Conservation (phyloP, 2,113 vertebrate species). For the Phoenicopterus ruber region DNA sequence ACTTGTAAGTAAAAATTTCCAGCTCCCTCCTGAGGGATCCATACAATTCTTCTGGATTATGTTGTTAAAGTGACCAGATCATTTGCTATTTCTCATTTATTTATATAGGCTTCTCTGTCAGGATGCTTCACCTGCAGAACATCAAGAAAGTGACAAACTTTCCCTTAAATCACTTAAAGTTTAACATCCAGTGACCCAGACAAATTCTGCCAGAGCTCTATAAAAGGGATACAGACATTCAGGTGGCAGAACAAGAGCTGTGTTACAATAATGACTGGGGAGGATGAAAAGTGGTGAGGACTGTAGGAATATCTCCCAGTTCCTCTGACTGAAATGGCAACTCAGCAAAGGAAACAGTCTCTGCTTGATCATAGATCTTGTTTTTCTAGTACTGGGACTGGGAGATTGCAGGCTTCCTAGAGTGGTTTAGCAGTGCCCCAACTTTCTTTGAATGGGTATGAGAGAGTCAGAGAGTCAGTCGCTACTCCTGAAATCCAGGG, state of each 20-base stretch:
- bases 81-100: neutral
- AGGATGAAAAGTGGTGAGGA: neutral
- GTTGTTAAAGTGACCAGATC: neutral
- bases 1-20: neutral
- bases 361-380: neutral
- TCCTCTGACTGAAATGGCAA: neutral
- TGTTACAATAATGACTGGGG: neutral
- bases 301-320: neutral
- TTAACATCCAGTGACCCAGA: neutral
- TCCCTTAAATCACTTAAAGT: neutral
- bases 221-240: neutral
- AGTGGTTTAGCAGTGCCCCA: neutral
- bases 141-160: neutral
- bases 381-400: neutral
- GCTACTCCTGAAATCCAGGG: neutral
- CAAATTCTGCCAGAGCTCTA: neutral
- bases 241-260: neutral
- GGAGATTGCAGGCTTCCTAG: neutral
- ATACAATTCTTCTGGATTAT: neutral
- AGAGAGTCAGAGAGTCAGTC: neutral
- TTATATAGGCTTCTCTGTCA: neutral
- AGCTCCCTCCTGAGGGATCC: neutral
- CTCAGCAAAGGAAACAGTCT: neutral
- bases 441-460: neutral
- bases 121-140: neutral